Conservation (phyloP, 2,888 invertebrate genomes). For the Drosophila mettleri region DNA sequence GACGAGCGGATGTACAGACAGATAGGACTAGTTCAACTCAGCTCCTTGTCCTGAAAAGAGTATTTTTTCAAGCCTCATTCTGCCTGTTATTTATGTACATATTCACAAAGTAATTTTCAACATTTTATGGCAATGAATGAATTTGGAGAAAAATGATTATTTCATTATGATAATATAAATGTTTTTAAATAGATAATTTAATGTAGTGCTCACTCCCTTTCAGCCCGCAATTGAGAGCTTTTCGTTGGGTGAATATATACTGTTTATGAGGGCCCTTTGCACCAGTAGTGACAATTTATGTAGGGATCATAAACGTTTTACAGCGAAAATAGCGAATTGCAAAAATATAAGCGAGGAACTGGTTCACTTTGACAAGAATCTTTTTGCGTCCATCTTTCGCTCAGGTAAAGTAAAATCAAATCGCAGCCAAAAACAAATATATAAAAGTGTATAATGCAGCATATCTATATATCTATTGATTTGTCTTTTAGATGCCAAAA, state of each 20-base stretch:
- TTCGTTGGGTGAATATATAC: constrained; percentile 61
- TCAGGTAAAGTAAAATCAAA: constrained; percentile 9
- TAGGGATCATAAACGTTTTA: constrained; percentile 40
- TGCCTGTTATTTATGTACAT: too few species aligned
- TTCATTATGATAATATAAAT: too few species aligned
- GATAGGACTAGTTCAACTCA: too few species aligned
- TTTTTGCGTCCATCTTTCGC: constrained; percentile 37
- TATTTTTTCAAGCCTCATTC: too few species aligned
- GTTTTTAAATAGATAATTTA: too few species aligned
- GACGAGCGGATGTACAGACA: too few species aligned
- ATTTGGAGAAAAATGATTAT: too few species aligned
- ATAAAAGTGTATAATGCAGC: too few species aligned
- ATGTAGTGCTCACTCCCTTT: too few species aligned
- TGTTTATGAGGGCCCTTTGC: constrained; percentile 67
- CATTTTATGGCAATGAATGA: too few species aligned
- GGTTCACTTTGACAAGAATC: constrained; percentile 38
- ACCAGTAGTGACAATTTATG: constrained; percentile 45
- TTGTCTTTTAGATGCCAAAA: constrained; percentile 15
- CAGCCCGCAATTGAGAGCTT: constrained; percentile 49
- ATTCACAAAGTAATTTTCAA: too few species aligned
- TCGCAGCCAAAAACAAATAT: neutral
- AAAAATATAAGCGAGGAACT: constrained; percentile 34
- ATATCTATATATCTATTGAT: neutral
- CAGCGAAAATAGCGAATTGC: constrained; percentile 32
- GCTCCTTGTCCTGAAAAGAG: too few species aligned